Percentiles rank a stretch among this genome's conserved stretches.
Evolutionary conservation across 2,113 vertebrate genomes (phyloP).

Genomic region (Heptranchias perlo): DNA sequence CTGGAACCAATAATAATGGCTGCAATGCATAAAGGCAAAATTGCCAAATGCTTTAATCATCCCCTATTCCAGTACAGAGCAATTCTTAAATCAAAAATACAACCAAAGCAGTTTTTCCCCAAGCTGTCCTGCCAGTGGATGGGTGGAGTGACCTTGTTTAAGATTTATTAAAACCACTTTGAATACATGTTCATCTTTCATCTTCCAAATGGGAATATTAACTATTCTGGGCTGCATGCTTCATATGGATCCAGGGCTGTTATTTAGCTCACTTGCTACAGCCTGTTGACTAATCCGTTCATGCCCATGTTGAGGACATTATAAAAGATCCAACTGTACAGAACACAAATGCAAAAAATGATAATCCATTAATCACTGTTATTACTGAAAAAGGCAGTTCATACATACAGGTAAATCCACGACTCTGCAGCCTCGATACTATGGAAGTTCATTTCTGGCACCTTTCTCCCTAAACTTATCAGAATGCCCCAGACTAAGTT

Average conservation of each 20-base stretch:
- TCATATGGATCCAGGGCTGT: background rate
- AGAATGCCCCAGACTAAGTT: background rate
- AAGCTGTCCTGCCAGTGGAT: background rate
- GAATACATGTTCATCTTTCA: background rate
- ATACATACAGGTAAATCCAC: background rate
- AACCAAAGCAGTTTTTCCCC: background rate
- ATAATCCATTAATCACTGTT: background rate
- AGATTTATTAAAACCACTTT: background rate
- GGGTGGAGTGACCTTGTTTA: background rate
- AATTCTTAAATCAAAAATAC: background rate
- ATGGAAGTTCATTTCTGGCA: background rate
- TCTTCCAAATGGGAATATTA: background rate
- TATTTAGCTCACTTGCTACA: background rate
- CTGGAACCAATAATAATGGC: background rate
- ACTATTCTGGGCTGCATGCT: background rate
- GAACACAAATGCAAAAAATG: background rate
- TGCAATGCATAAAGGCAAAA: background rate
- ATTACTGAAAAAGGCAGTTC: background rate
- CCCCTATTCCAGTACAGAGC: background rate
- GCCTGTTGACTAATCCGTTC: background rate
- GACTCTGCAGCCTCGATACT: background rate
- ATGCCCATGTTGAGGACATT: background rate
- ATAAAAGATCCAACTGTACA: background rate
- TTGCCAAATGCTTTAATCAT: background rate
- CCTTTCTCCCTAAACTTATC: background rate